Percentiles rank a stretch among this genome's conserved stretches.
Conservation (phyloP, 1,140 invertebrate genomes). For the Conus betulinus region DNA sequence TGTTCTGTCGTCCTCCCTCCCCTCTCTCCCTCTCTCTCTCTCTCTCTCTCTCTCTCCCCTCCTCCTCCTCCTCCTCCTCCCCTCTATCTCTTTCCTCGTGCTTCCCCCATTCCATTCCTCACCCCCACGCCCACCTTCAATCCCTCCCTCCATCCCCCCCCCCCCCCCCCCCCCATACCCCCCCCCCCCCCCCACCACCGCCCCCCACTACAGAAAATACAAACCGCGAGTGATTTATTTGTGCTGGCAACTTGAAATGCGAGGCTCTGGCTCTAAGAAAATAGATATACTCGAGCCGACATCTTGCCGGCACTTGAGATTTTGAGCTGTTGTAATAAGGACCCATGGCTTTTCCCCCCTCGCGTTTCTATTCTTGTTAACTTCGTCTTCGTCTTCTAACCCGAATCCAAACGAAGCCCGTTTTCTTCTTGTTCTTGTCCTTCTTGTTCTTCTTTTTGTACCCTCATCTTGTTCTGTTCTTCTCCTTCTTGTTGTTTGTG, state of each 20-base stretch:
- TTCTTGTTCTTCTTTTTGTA: too few species aligned
- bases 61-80: too few species aligned
- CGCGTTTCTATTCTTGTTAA: too few species aligned
- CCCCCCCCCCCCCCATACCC: neutral
- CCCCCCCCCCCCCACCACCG: neutral
- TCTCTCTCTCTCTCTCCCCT: too few species aligned
- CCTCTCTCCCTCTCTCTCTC: too few species aligned
- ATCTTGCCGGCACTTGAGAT: neutral
- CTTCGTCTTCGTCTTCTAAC: too few species aligned
- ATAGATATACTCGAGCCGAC: neutral
- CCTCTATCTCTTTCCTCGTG: neutral
- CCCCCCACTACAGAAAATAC: neutral
- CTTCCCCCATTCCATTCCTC: neutral
- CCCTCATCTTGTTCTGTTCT: too few species aligned
- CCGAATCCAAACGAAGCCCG: too few species aligned
- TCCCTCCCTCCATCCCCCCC: neutral
- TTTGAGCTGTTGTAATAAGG: neutral
- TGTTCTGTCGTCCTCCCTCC: too few species aligned
- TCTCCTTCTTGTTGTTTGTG: too few species aligned
- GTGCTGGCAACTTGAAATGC: conserved; percentile 9
- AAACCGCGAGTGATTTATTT: conserved; percentile 11
- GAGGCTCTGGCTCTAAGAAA: neutral
- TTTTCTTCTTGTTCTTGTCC: too few species aligned
- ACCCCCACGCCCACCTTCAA: neutral
- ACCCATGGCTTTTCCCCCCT: neutral